These are phyloP conservation scores for Grus americana DNA, from an alignment of 2,113 vertebrate genomes.

Conservation along the genomic window DNA sequence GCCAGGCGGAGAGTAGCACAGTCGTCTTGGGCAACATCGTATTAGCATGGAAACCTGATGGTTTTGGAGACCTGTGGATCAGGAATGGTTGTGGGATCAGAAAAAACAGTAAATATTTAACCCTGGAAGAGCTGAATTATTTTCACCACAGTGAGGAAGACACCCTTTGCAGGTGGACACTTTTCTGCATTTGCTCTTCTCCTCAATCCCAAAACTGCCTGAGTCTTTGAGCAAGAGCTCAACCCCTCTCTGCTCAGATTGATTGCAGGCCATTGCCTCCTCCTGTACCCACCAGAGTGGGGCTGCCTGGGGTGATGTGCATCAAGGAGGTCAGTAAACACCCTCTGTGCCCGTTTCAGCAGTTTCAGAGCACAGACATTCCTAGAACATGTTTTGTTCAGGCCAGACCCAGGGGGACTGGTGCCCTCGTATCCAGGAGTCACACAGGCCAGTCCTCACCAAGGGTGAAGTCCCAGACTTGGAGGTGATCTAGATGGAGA, in stretches of 20 bases:
- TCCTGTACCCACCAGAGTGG: accelerated
- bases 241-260: neutral
- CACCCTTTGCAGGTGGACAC: neutral
- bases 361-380: neutral
- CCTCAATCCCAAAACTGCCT: neutral
- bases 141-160: neutral
- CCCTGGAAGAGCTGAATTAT: neutral
- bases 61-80: neutral
- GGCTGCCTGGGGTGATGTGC: neutral
- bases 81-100: neutral
- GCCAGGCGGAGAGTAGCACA: neutral
- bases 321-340: accelerated
- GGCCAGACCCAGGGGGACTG: neutral
- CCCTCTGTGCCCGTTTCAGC: neutral
- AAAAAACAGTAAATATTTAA: neutral
- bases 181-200: neutral
- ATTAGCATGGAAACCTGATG: neutral
- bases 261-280: neutral
- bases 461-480: neutral
- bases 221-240: neutral
- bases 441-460: neutral
- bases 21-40: neutral
- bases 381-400: neutral
- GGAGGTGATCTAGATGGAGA: neutral
- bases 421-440: neutral